Evolutionary conservation across 2,888 invertebrate species (phyloP), one percentile per base, ranked within the genome.

Genomic region (Taenaris catops): DNA sequence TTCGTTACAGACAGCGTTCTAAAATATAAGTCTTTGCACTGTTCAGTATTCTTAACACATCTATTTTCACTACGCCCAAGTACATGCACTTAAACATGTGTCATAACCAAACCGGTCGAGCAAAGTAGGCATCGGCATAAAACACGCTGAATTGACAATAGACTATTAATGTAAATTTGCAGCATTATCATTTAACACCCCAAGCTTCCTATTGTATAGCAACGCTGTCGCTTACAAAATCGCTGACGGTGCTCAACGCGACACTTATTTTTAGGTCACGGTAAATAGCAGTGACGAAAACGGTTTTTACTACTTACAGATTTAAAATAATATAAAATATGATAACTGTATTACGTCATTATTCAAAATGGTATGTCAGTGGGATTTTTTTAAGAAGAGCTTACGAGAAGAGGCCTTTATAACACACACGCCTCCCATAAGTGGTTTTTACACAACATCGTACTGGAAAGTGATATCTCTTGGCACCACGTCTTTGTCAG

Each of bases 21-120:
- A 9, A 19, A 26, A 16, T 20, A 18, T 20, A 9, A 21, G 24
- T n/a, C 1, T 3, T 8, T 4, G 18, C 24, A 31, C 20, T 16
- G 12, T 7, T 40, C 36, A 9, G 20, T 40, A 43, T 36, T 33
- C 41, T 17, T 19, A 23, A 23, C 29, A 20, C 19, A 33, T 33
- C 25, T 39, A 33, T 39, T 36, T 43, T 36, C 35, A 43, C 35
- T 29, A 18, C 33, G 26, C n/a, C n/a, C n/a, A n/a, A n/a, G n/a
- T 9, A 32, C 20, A 34, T 29, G 25, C 46, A 36, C 48, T 54
- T 46, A 44, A 60, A 81, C 83, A 84, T 72, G 64, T 84, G 83
- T 83, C 78, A 76, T 74, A 71, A 63, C 79, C 79, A 75, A 78
- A 79, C 55, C 55, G 45, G 74, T 65, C 55, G 44, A 51, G 48